phyloP scores from a whole-genome alignment of 2,888 invertebrate genomes.

The Eupithecia exiguata region DNA sequence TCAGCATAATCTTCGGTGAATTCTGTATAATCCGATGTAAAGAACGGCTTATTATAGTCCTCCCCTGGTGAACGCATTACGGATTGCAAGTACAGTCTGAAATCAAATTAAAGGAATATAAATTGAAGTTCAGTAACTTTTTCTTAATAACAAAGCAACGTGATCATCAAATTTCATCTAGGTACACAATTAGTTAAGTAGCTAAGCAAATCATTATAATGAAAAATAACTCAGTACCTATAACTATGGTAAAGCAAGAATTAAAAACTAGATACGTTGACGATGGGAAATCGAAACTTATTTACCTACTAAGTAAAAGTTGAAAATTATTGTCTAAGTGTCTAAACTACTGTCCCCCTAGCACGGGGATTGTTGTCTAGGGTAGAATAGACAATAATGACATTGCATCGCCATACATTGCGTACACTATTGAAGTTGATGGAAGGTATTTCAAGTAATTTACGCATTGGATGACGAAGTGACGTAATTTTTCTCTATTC shows the following conservation, averaged over 20 bases:
- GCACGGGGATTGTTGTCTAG: too few relatives aligned
- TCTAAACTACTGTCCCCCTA: too few relatives aligned
- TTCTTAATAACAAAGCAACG: neutral
- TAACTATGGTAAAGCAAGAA: neutral
- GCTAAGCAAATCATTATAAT: neutral
- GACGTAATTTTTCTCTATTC: too few relatives aligned
- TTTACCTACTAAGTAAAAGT: neutral
- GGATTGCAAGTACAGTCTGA: conserved; percentile 67
- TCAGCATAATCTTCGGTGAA: neutral
- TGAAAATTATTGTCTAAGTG: too few relatives aligned
- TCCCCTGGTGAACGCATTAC: conserved; percentile 74
- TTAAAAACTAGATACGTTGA: neutral
- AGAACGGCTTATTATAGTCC: conserved; percentile 36
- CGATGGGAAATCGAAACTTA: neutral
- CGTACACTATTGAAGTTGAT: too few relatives aligned
- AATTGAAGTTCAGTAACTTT: neutral
- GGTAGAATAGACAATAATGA: too few relatives aligned
- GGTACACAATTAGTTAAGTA: neutral
- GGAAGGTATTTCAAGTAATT: too few relatives aligned
- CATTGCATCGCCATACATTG: too few relatives aligned
- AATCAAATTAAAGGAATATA: conserved; percentile 43
- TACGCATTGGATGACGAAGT: too few relatives aligned
- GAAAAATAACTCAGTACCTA: neutral
- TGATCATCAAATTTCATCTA: neutral
- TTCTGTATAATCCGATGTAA: conserved; percentile 5